These are phyloP conservation scores for Mesembrinibis cayennensis DNA, from an alignment of 2,113 vertebrate genomes.

Conservation along the genomic window DNA sequence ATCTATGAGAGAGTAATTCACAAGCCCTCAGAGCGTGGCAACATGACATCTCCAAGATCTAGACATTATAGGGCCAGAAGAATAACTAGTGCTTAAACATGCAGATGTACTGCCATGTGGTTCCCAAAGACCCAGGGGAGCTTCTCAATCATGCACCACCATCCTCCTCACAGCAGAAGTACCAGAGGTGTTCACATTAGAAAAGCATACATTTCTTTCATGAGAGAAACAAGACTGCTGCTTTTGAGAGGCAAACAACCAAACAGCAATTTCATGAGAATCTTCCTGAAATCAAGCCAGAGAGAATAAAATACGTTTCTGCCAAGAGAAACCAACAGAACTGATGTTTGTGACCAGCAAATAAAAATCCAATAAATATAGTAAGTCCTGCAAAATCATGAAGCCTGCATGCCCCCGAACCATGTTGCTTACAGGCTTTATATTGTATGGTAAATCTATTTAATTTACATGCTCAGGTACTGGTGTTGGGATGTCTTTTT, in stretches of 20 bases:
- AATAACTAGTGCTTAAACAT: neutral
- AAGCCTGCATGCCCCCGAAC: neutral
- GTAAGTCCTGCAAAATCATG: neutral
- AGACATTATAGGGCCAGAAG: neutral
- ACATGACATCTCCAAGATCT: neutral
- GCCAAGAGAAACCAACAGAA: neutral
- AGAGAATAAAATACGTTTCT: neutral
- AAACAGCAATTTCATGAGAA: neutral
- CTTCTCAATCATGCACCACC: neutral
- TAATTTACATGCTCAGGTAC: neutral
- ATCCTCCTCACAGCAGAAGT: neutral
- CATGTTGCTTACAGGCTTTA: neutral
- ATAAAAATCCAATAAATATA: neutral
- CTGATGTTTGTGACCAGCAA: neutral
- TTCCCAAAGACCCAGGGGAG: neutral
- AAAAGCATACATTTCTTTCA: accelerated
- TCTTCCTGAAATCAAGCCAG: neutral
- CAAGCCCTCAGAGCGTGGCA: neutral
- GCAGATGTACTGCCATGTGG: neutral
- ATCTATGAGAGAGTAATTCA: neutral
- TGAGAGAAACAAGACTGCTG: neutral
- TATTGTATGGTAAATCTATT: neutral
- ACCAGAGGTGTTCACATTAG: neutral
- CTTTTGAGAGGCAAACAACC: neutral
- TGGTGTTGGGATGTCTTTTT: neutral